Conservation (phyloP, 2,113 vertebrate species). For the Aleadryas rufinucha region DNA sequence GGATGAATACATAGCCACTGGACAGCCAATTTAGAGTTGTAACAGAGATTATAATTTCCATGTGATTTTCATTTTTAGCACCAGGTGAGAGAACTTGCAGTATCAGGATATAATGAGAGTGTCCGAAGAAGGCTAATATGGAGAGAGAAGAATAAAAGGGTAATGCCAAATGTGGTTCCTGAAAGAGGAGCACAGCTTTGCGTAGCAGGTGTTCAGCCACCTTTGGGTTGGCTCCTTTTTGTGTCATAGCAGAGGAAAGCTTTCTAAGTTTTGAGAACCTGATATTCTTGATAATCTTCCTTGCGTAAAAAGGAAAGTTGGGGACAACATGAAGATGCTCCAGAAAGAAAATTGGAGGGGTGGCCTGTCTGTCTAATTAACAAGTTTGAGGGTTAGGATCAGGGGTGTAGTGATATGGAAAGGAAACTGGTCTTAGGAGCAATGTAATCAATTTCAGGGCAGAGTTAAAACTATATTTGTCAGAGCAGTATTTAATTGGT, state of each 20-base stretch:
- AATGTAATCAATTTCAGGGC: background rate
- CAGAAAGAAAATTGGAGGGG: background rate
- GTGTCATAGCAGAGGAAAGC: background rate
- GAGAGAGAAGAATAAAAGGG: background rate
- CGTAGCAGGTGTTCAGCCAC: background rate
- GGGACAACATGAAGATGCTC: background rate
- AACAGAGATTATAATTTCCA: background rate
- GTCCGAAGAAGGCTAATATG: background rate
- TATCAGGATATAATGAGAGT: background rate
- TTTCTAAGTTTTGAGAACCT: background rate
- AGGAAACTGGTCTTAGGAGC: background rate
- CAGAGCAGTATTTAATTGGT: constrained; percentile 9
- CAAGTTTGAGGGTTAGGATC: background rate
- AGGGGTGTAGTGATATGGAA: background rate
- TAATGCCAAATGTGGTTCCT: background rate
- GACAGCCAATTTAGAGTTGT: background rate
- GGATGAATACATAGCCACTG: background rate
- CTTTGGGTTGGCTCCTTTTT: background rate
- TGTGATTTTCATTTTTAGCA: background rate
- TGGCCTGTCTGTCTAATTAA: background rate
- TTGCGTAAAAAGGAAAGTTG: background rate
- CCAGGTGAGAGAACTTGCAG: background rate
- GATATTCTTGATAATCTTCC: background rate
- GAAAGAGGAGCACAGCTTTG: background rate
- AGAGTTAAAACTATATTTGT: background rate